phyloP scores from a whole-genome alignment of 2,113 vertebrate species.

The Rallus limicola region DNA sequence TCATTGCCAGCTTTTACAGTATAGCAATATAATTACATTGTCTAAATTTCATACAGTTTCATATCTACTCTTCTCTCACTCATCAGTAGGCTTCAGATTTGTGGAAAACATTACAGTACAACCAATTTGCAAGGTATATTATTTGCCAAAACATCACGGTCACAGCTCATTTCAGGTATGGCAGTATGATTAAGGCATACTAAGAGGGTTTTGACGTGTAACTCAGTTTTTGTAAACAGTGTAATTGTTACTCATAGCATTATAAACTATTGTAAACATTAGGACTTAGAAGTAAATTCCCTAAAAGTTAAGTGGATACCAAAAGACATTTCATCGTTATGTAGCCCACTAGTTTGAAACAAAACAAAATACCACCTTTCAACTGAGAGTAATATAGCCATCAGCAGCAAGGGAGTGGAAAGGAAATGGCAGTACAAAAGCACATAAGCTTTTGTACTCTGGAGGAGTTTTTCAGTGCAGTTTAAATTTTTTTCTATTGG shows the following conservation, averaged over 20 bases:
- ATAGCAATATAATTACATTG: background rate
- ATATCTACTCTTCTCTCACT: conserved; percentile 36
- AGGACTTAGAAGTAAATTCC: background rate
- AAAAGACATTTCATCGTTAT: background rate
- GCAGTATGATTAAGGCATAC: conserved; percentile 3
- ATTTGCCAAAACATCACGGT: conserved; percentile 61
- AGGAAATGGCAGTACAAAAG: background rate
- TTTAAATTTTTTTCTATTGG: background rate
- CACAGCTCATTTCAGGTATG: conserved; percentile 28
- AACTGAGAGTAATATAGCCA: background rate
- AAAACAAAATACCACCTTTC: conserved; percentile 7
- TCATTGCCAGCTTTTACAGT: conserved; percentile 1
- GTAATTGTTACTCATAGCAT: background rate
- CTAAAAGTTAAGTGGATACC: background rate
- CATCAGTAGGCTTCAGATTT: background rate
- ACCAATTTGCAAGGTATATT: conserved; percentile 18
- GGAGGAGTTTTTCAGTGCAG: background rate
- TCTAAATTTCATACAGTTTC: conserved; percentile 20
- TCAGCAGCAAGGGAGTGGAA: background rate
- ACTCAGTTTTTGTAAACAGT: conserved; percentile 3
- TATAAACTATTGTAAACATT: background rate
- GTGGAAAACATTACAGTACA: conserved; percentile 53
- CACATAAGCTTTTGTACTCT: background rate
- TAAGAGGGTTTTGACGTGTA: background rate
- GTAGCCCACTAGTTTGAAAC: background rate